These are phyloP conservation scores for Smithornis capensis DNA, from an alignment of 2,113 vertebrate genomes.

Conservation along the genomic window DNA sequence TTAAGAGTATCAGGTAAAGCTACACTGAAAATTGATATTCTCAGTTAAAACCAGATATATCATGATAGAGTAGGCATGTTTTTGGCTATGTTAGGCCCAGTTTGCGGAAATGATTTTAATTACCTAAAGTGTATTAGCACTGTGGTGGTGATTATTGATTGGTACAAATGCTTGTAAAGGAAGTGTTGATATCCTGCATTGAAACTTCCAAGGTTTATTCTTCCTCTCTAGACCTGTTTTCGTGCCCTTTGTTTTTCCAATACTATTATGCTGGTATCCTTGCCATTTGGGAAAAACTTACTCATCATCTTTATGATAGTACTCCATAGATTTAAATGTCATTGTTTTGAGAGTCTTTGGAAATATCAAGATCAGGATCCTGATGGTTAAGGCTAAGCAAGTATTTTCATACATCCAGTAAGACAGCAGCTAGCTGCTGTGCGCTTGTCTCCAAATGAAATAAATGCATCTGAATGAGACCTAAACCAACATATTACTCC, in stretches of 20 bases:
- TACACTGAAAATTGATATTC: neutral
- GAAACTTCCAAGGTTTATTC: neutral
- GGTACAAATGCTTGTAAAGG: neutral
- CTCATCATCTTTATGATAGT: neutral
- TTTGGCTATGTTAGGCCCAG: neutral
- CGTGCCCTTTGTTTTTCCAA: neutral
- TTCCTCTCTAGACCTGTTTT: neutral
- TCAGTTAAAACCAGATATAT: neutral
- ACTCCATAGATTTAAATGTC: neutral
- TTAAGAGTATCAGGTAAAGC: neutral
- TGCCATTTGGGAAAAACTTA: neutral
- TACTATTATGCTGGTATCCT: neutral
- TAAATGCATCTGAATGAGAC: neutral
- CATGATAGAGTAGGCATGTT: neutral
- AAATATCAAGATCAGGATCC: neutral
- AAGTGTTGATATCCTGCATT: neutral
- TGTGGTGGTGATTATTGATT: neutral
- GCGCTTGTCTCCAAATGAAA: neutral
- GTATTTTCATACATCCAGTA: neutral
- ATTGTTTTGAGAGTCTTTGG: neutral
- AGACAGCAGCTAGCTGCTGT: accelerated
- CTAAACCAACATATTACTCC: neutral
- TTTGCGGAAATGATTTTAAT: neutral
- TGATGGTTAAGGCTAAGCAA: neutral
- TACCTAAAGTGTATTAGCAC: neutral